Base-by-base conservation (phyloP, 2,888 invertebrate genomes). In the Pogonocherus hispidulus region DNA sequence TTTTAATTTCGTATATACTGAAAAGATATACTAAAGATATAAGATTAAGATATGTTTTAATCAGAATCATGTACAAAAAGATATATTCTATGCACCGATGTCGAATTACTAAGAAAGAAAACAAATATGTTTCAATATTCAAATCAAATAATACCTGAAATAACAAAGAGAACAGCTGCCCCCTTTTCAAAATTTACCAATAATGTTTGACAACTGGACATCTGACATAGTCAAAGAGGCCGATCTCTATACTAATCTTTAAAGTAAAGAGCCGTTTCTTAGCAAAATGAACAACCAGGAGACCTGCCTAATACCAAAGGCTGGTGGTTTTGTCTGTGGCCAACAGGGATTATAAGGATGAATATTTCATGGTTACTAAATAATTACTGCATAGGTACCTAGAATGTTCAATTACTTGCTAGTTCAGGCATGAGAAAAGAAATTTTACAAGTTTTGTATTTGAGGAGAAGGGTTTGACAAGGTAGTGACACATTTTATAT, bases 221-320 rank as follows among this genome's bases (percentile, higher is more conserved):
- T 52, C 46, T 2, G 44, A 60, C 35, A 18, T 46, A 56, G 69
- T 72, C 69, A 69, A 67, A 69, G 69, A 72, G 72, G 66, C 72
- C 72, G 72, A 67, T 67, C 27, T 52, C 22, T 51, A n/a, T n/a
- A 41, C 57, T 72, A 72, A 73, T 73, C 67, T 63, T 59, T 65
- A 66, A 64, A 68, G 71, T 32, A 70, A 69, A 68, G 66, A 67
- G 54, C 66, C 41, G 66, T 35, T 69, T 66, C 64, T 55, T 8
- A 59, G 65, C 65, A 69, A 66, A 47, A 44, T 55, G 67, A 51
- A 63, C 65, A 67, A 69, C 63, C 60, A n/a, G 67, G 11, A 22
- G 52, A 55, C 23, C 56, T 41, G 44, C 51, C 49, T 41, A 23
- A 51, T 54, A 23, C 44, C 44, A 14, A 41, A 55, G 54, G 27